Percentiles rank a stretch among this genome's conserved stretches.
These are phyloP conservation scores for Leucoraja erinaceus DNA, from an alignment of 2,113 vertebrate genomes.

Conservation along the genomic window DNA sequence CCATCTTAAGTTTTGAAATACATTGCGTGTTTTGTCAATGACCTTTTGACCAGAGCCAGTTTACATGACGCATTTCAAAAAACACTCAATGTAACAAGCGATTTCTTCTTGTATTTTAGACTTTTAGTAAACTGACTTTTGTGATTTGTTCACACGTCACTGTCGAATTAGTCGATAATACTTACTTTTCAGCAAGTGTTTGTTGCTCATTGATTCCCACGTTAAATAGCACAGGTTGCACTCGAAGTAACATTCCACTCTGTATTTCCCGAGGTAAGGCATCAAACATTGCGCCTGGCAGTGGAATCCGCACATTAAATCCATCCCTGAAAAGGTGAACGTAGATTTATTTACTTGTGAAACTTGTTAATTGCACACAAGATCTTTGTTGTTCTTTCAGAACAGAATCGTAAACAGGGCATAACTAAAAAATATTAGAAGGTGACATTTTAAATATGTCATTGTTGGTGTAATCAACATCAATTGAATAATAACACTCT, in stretches of 20 bases:
- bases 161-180: conserved; percentile 26
- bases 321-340: conserved; percentile 64
- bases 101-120: not conserved
- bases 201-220: conserved; percentile 98
- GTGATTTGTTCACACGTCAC: not conserved
- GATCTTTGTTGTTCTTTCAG: not conserved
- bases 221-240: conserved; percentile 93
- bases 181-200: conserved; percentile 91
- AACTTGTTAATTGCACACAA: not conserved
- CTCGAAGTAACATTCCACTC: conserved; percentile 91
- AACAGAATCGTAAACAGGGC: no score
- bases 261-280: conserved; percentile 87
- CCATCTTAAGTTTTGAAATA: no score
- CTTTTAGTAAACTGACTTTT: not conserved
- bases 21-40: no score
- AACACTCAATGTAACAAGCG: not conserved
- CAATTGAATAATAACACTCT: not conserved
- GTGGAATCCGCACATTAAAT: conserved; percentile 89
- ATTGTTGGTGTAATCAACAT: not conserved
- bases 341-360: not conserved
- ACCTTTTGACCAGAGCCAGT: no score
- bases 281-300: conserved; percentile 88
- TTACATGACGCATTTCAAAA: no score
- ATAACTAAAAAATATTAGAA: not conserved
- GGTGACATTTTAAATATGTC: not conserved